Conservation (phyloP, 2,113 vertebrate genomes). For the Lasiurus borealis region DNA sequence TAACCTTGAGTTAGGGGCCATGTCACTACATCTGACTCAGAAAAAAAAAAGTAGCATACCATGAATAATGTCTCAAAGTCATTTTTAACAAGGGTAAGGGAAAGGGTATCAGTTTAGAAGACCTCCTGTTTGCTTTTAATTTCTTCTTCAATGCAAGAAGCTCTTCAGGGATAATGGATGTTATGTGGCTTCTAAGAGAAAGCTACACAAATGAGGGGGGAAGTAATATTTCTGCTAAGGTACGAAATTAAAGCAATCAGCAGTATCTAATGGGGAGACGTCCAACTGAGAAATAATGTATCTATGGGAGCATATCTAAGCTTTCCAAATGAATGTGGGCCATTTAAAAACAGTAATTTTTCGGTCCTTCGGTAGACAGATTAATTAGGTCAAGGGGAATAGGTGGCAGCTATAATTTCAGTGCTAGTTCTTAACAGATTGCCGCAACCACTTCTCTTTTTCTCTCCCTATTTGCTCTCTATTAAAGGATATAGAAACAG, state of each 20-base stretch:
- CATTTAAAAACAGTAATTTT: constrained; percentile 51
- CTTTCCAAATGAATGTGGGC: not conserved
- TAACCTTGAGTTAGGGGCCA: not conserved
- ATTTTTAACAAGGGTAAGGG: not conserved
- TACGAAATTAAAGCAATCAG: constrained; percentile 30
- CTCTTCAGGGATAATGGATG: constrained; percentile 1
- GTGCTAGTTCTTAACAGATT: not conserved
- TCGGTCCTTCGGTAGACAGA: constrained; percentile 47
- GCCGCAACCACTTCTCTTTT: not conserved
- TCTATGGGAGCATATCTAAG: not conserved
- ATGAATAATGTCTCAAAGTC: not conserved
- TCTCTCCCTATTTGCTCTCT: not conserved
- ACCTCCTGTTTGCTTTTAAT: constrained; percentile 14
- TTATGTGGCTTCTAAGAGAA: not conserved
- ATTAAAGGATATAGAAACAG: not conserved
- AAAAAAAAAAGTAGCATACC: not conserved
- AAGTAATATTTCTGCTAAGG: constrained; percentile 23
- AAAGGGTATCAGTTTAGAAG: not conserved
- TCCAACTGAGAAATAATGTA: constrained; percentile 2
- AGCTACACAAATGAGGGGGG: not conserved
- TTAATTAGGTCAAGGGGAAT: constrained; percentile 55
- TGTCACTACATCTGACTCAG: not conserved
- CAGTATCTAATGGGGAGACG: constrained; percentile 3
- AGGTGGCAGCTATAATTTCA: constrained; percentile 50
- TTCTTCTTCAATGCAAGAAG: constrained; percentile 40